phyloP scores from a whole-genome alignment of 37 sponge, comb jelly and placozoan species.

The Agelas oroides region DNA sequence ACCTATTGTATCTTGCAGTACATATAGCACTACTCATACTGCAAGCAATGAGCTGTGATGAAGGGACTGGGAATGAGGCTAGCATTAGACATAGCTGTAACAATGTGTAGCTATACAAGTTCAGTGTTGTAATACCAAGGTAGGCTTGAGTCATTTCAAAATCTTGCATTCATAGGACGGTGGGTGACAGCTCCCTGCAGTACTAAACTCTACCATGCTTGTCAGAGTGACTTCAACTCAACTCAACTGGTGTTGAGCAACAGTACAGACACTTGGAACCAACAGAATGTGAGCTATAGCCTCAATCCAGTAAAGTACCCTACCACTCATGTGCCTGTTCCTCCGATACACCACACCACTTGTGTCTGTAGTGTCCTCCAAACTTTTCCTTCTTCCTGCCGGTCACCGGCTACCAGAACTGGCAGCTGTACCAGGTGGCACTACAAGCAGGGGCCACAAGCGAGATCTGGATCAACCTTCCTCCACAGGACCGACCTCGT shows the following conservation, averaged over 20 bases:
- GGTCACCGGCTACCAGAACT: slow-evolving; percentile 13
- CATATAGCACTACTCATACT: too few species aligned
- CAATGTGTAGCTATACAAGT: too few species aligned
- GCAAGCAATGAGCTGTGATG: too few species aligned
- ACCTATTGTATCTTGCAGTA: too few species aligned
- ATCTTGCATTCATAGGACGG: neutral
- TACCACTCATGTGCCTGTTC: too few species aligned
- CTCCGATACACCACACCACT: too few species aligned
- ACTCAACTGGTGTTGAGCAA: slow-evolving; percentile 5
- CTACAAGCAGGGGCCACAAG: neutral
- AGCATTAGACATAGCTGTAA: too few species aligned
- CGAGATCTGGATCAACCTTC: slow-evolving; percentile 6
- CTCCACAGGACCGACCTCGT: neutral
- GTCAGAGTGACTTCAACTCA: slow-evolving; percentile 5
- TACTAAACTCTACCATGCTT: neutral
- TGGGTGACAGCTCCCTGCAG: slow-evolving; percentile 13
- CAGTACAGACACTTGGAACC: too few species aligned
- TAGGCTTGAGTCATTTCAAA: too few species aligned
- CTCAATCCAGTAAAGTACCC: too few species aligned
- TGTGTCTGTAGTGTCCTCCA: slow-evolving; percentile 27
- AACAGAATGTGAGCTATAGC: neutral
- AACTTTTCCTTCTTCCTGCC: slow-evolving; percentile 16
- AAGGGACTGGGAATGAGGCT: too few species aligned
- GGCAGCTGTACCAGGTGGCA: slow-evolving; percentile 10
- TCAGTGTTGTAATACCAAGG: too few species aligned